A percentile compares a stretch with the other conserved stretches of the same genome.
Conservation (phyloP, 1,140 invertebrate species). For the Formica selysi region DNA sequence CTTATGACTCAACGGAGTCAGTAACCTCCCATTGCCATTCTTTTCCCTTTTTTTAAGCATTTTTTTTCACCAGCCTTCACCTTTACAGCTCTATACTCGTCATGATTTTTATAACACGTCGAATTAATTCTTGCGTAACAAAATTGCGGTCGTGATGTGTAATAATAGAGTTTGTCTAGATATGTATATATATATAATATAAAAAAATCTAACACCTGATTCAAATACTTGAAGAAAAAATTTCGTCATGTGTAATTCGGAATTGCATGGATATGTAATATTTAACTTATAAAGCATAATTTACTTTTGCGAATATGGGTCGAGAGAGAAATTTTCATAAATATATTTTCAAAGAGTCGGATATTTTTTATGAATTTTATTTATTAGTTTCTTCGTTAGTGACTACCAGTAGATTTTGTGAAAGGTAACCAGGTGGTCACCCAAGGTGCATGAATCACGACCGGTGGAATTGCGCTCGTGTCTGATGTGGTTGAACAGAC, state of each 20-base stretch:
- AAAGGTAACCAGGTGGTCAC: conserved; percentile 1
- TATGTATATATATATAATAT: no score
- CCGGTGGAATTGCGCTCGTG: conserved; percentile 19
- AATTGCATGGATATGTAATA: neutral
- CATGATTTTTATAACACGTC: neutral
- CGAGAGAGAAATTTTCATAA: neutral
- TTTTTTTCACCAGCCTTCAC: neutral
- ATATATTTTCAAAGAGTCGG: neutral
- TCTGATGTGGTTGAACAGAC: conserved; percentile 46
- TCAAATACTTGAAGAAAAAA: neutral
- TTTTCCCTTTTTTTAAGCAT: conserved; percentile 26
- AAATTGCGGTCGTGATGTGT: no score
- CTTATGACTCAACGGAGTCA: conserved; percentile 82
- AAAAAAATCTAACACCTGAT: neutral
- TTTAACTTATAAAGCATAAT: neutral
- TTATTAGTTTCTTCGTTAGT: conserved; percentile 42
- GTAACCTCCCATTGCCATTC: conserved; percentile 75
- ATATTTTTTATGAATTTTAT: conserved; percentile 10
- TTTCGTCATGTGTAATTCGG: neutral
- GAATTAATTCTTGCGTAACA: neutral
- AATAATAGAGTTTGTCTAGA: neutral
- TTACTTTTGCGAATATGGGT: neutral
- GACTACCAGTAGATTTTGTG: conserved; percentile 27
- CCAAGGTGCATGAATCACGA: conserved; percentile 57
- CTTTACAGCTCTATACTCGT: neutral